A percentile compares a stretch with the other conserved stretches of the same genome.
These are phyloP conservation scores for Anabas testudineus DNA, from an alignment of 2,797 vertebrate genomes.

Conservation along the genomic window DNA sequence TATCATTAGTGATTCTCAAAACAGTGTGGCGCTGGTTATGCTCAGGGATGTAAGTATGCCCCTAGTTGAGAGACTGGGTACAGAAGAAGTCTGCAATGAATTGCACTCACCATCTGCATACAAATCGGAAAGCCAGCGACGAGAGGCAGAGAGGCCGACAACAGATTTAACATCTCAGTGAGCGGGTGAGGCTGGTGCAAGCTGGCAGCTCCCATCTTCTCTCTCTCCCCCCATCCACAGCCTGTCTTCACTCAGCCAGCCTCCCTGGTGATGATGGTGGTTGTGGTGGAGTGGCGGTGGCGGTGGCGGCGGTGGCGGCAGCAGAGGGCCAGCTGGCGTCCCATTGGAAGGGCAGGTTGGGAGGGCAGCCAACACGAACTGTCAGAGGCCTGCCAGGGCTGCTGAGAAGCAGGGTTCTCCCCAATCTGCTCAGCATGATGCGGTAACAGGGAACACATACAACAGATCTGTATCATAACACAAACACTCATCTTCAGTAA, in stretches of 20 bases:
- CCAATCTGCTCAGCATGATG: slow-evolving; percentile 48
- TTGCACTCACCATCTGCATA: slow-evolving; percentile 58
- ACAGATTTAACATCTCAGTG: slow-evolving; percentile 70
- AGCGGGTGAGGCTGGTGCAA: slow-evolving; percentile 56
- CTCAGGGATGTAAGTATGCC: slow-evolving; percentile 9
- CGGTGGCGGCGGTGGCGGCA: slow-evolving; percentile 6
- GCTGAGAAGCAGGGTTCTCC: slow-evolving; percentile 44
- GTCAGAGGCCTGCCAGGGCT: slow-evolving; percentile 61
- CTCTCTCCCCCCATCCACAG: background rate
- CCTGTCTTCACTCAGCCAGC: slow-evolving; percentile 44
- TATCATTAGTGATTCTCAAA: slow-evolving; percentile 53
- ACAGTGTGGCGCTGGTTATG: slow-evolving; percentile 22
- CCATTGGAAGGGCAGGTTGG: slow-evolving; percentile 48
- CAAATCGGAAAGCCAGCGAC: slow-evolving; percentile 45
- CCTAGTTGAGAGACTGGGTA: slow-evolving; percentile 38
- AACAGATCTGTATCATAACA: slow-evolving; percentile 14
- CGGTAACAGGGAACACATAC: slow-evolving; percentile 36
- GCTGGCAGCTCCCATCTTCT: slow-evolving; percentile 66
- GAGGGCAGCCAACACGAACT: slow-evolving; percentile 61
- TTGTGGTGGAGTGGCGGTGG: slow-evolving; percentile 26
- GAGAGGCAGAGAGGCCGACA: slow-evolving; percentile 49
- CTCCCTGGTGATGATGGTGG: slow-evolving; percentile 57
- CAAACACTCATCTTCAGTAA: background rate
- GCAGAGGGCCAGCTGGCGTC: slow-evolving; percentile 69
- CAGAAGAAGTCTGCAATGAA: slow-evolving; percentile 40